A percentile compares a stretch with the other conserved stretches of the same genome.
Conservation (phyloP, 2,797 vertebrate species). For the Platyrinchus mystaceus region DNA sequence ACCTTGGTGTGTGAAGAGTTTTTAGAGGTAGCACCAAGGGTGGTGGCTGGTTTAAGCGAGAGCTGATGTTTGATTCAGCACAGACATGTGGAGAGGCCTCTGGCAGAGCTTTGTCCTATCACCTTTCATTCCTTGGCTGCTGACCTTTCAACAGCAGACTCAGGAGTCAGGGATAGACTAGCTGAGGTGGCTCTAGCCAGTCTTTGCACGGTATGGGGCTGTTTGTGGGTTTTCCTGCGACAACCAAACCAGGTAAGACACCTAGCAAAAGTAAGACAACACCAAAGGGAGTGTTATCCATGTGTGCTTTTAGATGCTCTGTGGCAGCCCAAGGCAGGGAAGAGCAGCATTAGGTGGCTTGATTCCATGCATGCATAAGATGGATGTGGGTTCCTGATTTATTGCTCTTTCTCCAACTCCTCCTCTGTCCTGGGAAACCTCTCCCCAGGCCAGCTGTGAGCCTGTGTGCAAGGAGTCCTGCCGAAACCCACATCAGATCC, state of each 20-base stretch:
- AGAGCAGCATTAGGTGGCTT: background rate
- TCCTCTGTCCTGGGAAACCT: background rate
- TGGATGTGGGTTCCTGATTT: background rate
- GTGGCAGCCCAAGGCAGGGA: rapidly evolving
- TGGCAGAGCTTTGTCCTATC: background rate
- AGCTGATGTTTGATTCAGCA: background rate
- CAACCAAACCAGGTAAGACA: background rate
- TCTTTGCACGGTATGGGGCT: background rate
- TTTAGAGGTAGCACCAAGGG: background rate
- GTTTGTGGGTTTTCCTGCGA: background rate
- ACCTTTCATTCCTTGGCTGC: background rate
- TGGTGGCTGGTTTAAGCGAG: background rate
- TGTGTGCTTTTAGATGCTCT: background rate
- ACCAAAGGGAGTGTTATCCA: background rate
- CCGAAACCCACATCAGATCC: background rate
- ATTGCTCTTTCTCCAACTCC: background rate
- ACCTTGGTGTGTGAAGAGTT: rapidly evolving
- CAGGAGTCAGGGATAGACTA: background rate
- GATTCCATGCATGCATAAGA: background rate
- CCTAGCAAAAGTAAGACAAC: background rate
- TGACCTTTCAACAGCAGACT: background rate
- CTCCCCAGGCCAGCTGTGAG: background rate
- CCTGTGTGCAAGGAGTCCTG: background rate
- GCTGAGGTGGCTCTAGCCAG: background rate
- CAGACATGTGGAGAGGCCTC: background rate